Evolutionary conservation across 1,140 invertebrate species (phyloP), one percentile per base, ranked within the genome.

Genomic region (Pachyrhynchus sulphureomaculatus): DNA sequence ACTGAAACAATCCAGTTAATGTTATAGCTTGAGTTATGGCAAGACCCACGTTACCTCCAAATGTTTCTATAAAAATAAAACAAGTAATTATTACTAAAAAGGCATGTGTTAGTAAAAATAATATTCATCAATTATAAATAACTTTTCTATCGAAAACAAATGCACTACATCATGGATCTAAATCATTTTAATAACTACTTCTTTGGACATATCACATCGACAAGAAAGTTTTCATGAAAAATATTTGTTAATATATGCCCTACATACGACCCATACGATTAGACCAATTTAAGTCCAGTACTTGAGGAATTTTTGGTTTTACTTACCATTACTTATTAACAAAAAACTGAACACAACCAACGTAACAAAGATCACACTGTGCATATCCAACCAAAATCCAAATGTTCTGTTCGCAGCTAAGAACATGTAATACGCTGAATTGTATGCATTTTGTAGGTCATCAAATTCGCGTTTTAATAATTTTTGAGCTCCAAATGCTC

Each of bases 381-480:
- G 79, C 73, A 90, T 81, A 67, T 86, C 82, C 57, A 84, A 78
- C 79, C 81, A 83, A 59, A 83, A 70, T 58, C 79, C 83, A 77
- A 81, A 84, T 52, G 75, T 66, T 49, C 86, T 81, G 70, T 80
- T 88, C 0, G 87, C 84, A 20, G 81, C 79, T 10, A 90, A 74
- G 68, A 84, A 89, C 69, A 89, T 79, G 67, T 83, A 90, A 79
- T 81, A 84, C 0, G 86, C 80, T 0, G 86, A 82, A 3, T 83
- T 85, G 64, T 88, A 87, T 5, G 81, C 51, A 39, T 83, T 80
- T 69, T 76, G 79, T 51, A 76, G 70, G 18, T 66, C 68, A 72
- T 91, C 88, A 64, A 91, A 91, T 64, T 89, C 84, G 51, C 87
- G 81, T 68, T 84, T 84, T 54, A 95, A 81, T 47, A 86, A 78